Percentiles rank a stretch among this genome's conserved stretches.
Evolutionary conservation across 2,113 vertebrate genomes (phyloP).

Genomic region (Peucedramus taeniatus): DNA sequence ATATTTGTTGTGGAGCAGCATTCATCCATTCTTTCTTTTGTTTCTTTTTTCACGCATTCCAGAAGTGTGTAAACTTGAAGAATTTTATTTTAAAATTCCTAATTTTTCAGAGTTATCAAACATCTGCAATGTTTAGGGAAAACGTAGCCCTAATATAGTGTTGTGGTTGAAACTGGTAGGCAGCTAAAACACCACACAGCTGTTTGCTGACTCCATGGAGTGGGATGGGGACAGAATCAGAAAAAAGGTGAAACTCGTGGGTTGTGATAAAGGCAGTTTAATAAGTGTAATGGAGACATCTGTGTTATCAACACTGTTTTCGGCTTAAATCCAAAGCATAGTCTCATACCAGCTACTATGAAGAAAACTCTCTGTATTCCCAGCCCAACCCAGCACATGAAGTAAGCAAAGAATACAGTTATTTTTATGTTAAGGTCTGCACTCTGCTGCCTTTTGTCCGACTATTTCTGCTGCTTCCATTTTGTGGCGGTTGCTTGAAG

Average conservation of each 20-base stretch:
- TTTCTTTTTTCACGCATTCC: not conserved
- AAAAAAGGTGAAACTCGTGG: not conserved
- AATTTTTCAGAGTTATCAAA: not conserved
- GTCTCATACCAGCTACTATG: not conserved
- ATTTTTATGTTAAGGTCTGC: not conserved
- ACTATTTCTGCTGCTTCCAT: not conserved
- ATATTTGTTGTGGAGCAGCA: not conserved
- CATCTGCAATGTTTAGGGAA: not conserved
- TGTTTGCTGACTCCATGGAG: not conserved
- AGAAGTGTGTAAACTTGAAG: not conserved
- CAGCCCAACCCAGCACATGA: not conserved
- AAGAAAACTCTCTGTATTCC: not conserved
- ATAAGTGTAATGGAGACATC: not conserved
- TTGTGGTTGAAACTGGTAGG: not conserved
- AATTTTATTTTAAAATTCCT: not conserved
- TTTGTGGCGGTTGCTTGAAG: slow-evolving; percentile 6
- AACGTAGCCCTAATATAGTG: not conserved
- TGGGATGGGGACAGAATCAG: not conserved
- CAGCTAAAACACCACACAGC: not conserved
- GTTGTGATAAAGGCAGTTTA: not conserved
- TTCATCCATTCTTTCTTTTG: not conserved
- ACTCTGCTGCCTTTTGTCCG: not conserved
- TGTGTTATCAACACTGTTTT: not conserved
- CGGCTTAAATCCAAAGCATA: not conserved
- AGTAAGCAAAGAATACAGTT: not conserved